These are phyloP conservation scores for Molossus molossus DNA, from an alignment of 2,797 vertebrate genomes.

Conservation along the genomic window DNA sequence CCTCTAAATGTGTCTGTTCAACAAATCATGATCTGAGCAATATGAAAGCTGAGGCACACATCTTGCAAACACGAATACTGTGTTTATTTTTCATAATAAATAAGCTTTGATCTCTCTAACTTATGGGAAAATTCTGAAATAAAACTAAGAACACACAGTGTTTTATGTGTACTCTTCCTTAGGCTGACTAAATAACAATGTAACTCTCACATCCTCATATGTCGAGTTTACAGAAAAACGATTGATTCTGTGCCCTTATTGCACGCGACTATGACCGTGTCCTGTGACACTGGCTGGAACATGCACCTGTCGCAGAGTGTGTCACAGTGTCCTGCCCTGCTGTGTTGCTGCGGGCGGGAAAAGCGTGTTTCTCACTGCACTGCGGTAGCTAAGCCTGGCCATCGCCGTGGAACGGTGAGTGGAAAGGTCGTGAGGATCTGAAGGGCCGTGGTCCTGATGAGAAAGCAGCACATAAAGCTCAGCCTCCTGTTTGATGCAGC, in stretches of 20 bases:
- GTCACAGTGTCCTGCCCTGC: neutral
- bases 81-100: neutral
- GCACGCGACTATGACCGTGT: neutral
- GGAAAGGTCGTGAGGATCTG: neutral
- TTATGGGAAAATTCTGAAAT: neutral
- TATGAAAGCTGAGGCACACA: neutral
- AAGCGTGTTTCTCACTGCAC: neutral
- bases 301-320: neutral
- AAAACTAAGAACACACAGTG: neutral
- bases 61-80: neutral
- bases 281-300: neutral
- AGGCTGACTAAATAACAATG: neutral
- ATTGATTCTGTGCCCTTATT: neutral
- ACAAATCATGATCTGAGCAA: neutral
- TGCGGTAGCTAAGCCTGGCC: neutral
- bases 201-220: neutral
- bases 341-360: neutral
- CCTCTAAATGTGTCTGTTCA: neutral
- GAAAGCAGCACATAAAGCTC: neutral
- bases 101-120: neutral
- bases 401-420: neutral
- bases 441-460: neutral
- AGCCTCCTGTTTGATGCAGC: neutral
- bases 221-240: neutral
- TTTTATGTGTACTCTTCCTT: neutral